Conservation (phyloP, 2,113 vertebrate genomes). For the Cygnus atratus region DNA sequence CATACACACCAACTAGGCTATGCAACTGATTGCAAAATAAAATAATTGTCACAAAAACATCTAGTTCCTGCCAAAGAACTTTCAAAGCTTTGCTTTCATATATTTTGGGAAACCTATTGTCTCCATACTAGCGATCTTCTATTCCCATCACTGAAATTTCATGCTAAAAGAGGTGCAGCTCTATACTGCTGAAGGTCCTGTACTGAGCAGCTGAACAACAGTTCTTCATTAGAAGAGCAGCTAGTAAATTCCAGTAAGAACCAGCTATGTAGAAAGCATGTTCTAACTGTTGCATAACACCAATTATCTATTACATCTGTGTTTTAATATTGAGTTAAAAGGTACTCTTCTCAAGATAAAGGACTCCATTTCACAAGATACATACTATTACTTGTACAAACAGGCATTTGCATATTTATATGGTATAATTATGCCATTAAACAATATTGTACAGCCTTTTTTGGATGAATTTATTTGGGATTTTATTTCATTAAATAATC, state of each 20-base stretch:
- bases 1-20: background rate
- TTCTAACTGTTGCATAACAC: background rate
- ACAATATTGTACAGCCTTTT: background rate
- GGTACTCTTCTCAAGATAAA: background rate
- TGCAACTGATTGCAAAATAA: background rate
- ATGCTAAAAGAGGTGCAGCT: background rate
- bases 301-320: background rate
- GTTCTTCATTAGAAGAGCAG: background rate
- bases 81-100: background rate
- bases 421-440: background rate
- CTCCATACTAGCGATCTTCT: background rate
- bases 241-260: background rate
- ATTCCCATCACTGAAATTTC: background rate
- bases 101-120: background rate
- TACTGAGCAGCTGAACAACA: background rate
- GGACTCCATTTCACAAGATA: background rate
- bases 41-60: background rate
- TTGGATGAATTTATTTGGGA: background rate
- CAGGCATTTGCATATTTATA: background rate
- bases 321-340: background rate
- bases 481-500: background rate
- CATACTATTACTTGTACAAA: background rate
- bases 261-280: background rate
- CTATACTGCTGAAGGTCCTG: background rate
- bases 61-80: background rate